Percentiles rank a stretch among this genome's conserved stretches.
These are phyloP conservation scores for Protonemura montana DNA, from an alignment of 2,888 invertebrate species.

Conservation along the genomic window DNA sequence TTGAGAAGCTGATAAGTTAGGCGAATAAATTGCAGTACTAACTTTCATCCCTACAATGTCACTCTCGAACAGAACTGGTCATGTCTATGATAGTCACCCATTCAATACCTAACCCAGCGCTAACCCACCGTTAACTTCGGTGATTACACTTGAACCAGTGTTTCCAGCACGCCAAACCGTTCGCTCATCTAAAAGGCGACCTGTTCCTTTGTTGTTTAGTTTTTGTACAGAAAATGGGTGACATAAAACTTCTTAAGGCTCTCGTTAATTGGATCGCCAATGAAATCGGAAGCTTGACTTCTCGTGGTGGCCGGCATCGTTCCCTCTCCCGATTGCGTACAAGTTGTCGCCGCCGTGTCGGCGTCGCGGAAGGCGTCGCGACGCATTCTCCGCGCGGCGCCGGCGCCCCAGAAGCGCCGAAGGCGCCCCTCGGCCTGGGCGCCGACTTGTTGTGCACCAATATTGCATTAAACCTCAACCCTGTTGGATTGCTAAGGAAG, in stretches of 20 bases:
- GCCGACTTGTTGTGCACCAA: constrained; percentile 34
- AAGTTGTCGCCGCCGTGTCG: constrained; percentile 18
- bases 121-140: too few relatives aligned
- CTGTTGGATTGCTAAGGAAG: not conserved
- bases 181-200: too few relatives aligned
- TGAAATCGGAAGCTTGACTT: not conserved
- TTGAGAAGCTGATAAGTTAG: too few relatives aligned
- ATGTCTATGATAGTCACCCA: too few relatives aligned
- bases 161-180: too few relatives aligned
- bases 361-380: constrained; percentile 29
- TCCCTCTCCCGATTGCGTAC: not conserved
- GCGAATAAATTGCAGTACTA: too few relatives aligned
- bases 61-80: too few relatives aligned
- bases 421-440: not conserved
- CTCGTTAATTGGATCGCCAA: not conserved
- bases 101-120: too few relatives aligned
- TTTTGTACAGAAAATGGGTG: too few relatives aligned
- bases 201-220: too few relatives aligned
- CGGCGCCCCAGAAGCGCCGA: not conserved
- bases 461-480: constrained; percentile 40
- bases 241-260: not conserved
- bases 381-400: constrained; percentile 18
- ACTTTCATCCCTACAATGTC: too few relatives aligned
- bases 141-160: too few relatives aligned
- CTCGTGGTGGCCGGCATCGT: not conserved